Base-by-base conservation (phyloP, 2,797 vertebrate species). In the Enteromius treurensis region DNA sequence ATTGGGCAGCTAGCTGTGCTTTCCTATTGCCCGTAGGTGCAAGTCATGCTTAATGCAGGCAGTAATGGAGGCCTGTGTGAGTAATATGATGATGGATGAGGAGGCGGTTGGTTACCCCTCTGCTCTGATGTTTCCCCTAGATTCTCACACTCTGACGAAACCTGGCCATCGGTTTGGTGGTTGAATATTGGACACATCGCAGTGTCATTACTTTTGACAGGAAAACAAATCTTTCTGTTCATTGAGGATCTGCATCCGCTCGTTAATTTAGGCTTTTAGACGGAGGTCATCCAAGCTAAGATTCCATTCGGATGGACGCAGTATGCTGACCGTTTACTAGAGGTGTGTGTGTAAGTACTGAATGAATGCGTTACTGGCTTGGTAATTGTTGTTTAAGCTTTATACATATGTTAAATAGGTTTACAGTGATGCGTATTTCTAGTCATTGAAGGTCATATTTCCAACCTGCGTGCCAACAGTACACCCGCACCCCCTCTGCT, bases 11-110 rank as follows among this genome's bases (percentile, higher is more conserved):
- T 26, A 10, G 17, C 65, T 77, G 23, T 34, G 68, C 40, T 71
- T 81, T 65, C 4, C 23, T 87, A 88, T 90, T 89, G 89, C 87
- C 84, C 84, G 0, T 71, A 88, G 85, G 89, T 84, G 92, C 86
- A 87, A 89, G 86, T 91, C 87, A 88, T 88, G 88, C 91, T 90
- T 92, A 92, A 87, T 88, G 92, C 90, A 88, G 91, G 91, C 90
- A 89, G 89, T 92, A 91, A 87, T 92, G 88, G 88, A 89, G 90
- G 90, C 90, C 89, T 87, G 86, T 55, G 81, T 87, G 91, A 86
- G 88, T 91, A 93, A 92, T 89, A 86, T 74, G 87, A 90, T 95
- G 93, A 94, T 92, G 88, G 92, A 94, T 93, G 91, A 88, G 62
- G 86, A 68, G 32, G 77, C 26, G 90, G 90, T 92, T 89, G 88